Conservation (phyloP, 2,888 invertebrate species). For the Balanococcus diminutus region DNA sequence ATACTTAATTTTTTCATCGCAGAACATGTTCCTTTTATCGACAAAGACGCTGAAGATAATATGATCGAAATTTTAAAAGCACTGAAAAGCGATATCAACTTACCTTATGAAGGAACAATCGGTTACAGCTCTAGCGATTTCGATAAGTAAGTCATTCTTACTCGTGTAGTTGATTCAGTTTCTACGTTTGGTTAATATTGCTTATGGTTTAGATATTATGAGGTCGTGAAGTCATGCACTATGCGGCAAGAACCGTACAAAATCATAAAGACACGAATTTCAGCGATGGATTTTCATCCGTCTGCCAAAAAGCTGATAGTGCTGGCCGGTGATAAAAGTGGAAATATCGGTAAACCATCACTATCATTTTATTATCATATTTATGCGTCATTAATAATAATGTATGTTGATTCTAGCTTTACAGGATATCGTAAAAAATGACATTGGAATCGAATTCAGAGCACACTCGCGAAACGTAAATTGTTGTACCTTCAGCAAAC, state of each 20-base stretch:
- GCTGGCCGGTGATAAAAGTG: constrained; percentile 62
- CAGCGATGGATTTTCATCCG: constrained; percentile 62
- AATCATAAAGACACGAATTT: constrained; percentile 61
- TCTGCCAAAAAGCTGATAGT: constrained; percentile 60
- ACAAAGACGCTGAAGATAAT: neutral
- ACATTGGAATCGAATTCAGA: constrained; percentile 60
- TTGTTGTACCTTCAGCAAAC: constrained; percentile 60
- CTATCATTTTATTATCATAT: neutral
- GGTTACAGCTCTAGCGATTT: neutral
- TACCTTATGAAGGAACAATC: neutral
- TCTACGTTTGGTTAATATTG: neutral
- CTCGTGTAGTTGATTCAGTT: neutral
- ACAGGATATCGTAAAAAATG: constrained; percentile 57
- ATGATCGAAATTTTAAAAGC: neutral
- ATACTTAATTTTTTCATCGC: no score
- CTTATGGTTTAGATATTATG: neutral
- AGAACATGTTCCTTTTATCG: constrained; percentile 2
- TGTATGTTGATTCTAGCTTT: constrained; percentile 58
- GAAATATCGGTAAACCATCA: constrained; percentile 59
- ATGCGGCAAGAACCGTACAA: constrained; percentile 58
- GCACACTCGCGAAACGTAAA: constrained; percentile 61
- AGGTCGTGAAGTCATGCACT: constrained; percentile 4
- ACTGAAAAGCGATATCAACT: constrained; percentile 6
- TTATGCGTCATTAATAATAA: neutral
- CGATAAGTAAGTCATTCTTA: constrained; percentile 9